Evolutionary conservation across 2,113 vertebrate species (phyloP).

Genomic region (Leptodactylus fuscus): DNA sequence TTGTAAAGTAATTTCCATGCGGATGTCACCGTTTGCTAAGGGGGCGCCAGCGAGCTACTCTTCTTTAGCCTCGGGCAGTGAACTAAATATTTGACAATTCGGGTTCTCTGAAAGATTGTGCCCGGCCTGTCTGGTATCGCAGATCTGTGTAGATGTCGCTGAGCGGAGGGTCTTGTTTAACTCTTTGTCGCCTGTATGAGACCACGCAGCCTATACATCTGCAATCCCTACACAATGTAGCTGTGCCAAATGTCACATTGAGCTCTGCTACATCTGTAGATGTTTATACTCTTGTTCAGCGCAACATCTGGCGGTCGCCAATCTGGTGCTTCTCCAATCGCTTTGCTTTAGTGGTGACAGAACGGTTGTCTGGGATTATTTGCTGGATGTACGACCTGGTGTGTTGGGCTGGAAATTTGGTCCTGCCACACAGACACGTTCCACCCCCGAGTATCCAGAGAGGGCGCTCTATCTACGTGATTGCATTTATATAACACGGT

Average conservation of each 20-base stretch:
- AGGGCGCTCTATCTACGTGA: neutral
- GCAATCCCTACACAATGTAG: too few relatives aligned
- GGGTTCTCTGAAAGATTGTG: too few relatives aligned
- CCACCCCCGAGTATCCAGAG: neutral
- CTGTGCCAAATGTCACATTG: neutral
- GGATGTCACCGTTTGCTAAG: too few relatives aligned
- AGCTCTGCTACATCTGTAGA: neutral
- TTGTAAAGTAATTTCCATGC: too few relatives aligned
- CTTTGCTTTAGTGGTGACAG: neutral
- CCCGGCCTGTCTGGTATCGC: too few relatives aligned
- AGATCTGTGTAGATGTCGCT: too few relatives aligned
- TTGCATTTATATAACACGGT: neutral
- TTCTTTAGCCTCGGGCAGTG: too few relatives aligned
- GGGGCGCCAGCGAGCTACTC: too few relatives aligned
- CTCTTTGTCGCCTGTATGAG: too few relatives aligned
- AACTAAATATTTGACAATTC: too few relatives aligned
- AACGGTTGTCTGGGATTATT: neutral
- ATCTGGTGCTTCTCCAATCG: neutral
- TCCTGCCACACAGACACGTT: slow-evolving; percentile 26
- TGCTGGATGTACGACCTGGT: neutral
- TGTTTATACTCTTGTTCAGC: neutral
- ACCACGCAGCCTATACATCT: too few relatives aligned
- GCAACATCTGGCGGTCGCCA: neutral
- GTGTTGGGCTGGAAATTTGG: neutral
- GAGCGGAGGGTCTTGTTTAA: too few relatives aligned